Evolutionary conservation across 1,140 invertebrate genomes (phyloP).

Genomic region (Temnothorax curvispinosus): DNA sequence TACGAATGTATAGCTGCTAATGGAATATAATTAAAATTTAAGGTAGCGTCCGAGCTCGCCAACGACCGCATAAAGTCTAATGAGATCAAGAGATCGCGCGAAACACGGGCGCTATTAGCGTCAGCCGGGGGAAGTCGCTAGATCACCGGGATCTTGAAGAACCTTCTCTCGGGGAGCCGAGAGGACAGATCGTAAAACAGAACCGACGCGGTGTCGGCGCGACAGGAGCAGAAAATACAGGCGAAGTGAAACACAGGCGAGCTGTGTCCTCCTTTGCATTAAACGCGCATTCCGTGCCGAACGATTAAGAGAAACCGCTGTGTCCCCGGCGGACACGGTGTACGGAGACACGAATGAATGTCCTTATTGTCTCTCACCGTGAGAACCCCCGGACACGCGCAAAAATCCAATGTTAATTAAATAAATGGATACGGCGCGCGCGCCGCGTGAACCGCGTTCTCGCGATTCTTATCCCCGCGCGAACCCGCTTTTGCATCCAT

Average conservation of each 20-base stretch:
- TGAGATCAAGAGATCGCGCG: slow-evolving; percentile 44
- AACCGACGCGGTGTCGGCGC: slow-evolving; percentile 15
- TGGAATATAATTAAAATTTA: slow-evolving; percentile 22
- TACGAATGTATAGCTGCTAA: background rate
- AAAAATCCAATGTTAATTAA: slow-evolving; percentile 80
- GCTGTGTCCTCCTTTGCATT: slow-evolving; percentile 71
- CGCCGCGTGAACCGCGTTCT: background rate
- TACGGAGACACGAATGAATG: slow-evolving; percentile 78
- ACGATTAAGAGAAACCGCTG: slow-evolving; percentile 79
- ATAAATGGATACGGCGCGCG: slow-evolving; percentile 17
- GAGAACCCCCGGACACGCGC: slow-evolving; percentile 78
- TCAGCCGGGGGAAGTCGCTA: slow-evolving; percentile 30
- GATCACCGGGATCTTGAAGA: slow-evolving; percentile 42
- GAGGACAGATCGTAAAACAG: slow-evolving; percentile 65
- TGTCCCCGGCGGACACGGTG: slow-evolving; percentile 20
- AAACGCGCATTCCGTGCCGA: slow-evolving; percentile 78
- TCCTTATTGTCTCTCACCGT: slow-evolving; percentile 80
- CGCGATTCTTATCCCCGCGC: slow-evolving; percentile 19
- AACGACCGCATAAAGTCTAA: slow-evolving; percentile 1
- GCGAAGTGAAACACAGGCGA: slow-evolving; percentile 71
- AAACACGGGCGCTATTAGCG: slow-evolving; percentile 63
- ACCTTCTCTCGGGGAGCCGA: background rate
- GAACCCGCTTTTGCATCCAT: background rate
- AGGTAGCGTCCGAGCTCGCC: background rate
- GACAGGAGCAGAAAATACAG: slow-evolving; percentile 65